phyloP scores from a whole-genome alignment of 2,113 vertebrate species.

The Oceanites oceanicus region DNA sequence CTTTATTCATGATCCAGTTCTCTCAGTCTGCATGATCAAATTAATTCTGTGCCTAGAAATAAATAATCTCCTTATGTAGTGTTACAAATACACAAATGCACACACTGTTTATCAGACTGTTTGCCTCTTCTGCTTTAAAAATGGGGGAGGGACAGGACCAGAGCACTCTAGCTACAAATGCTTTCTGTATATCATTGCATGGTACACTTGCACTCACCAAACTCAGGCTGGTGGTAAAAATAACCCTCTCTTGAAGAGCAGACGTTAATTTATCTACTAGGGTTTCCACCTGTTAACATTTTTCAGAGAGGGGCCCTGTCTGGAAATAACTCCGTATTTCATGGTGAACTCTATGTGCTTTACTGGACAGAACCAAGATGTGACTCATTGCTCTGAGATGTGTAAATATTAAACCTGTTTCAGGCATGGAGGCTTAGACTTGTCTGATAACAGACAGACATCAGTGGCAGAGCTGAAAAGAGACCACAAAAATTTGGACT shows the following conservation, averaged over 20 bases:
- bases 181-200: slow-evolving; percentile 16
- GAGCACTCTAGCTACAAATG: slow-evolving; percentile 1
- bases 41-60: not conserved
- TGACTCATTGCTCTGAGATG: slow-evolving; percentile 26
- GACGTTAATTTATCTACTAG: slow-evolving; percentile 45
- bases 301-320: slow-evolving; percentile 43
- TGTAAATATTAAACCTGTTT: not conserved
- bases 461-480: not conserved
- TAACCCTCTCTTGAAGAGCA: slow-evolving; percentile 58
- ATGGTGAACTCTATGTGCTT: not conserved
- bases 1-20: not conserved
- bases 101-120: not conserved
- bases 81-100: not conserved
- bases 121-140: slow-evolving; percentile 16
- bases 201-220: slow-evolving; percentile 6
- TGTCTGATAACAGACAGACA: not conserved
- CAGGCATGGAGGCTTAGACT: not conserved
- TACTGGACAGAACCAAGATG: not conserved
- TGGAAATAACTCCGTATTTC: slow-evolving; percentile 54
- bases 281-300: slow-evolving; percentile 62
- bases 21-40: not conserved
- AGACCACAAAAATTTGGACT: not conserved
- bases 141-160: not conserved
- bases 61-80: not conserved
- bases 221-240: slow-evolving; percentile 39